Conservation (phyloP, 2,888 invertebrate species). For the Nasonovia ribisnigri region DNA sequence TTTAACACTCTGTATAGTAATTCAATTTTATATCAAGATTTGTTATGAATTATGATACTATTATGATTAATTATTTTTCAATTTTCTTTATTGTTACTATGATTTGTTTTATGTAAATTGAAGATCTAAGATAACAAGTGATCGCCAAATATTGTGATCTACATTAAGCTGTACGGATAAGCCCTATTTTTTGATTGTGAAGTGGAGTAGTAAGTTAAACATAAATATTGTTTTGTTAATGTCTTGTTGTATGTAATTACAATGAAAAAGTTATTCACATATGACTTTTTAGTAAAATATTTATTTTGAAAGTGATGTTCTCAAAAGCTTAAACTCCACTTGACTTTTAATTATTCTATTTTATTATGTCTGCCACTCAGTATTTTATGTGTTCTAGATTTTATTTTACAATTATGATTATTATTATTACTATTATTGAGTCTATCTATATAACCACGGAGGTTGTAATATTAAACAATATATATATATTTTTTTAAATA, state of each 20-base stretch:
- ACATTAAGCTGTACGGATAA: conserved; percentile 9
- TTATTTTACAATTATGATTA: conserved; percentile 19
- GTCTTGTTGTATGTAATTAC: not conserved
- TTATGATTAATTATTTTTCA: conserved; percentile 10
- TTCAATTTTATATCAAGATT: conserved; percentile 27
- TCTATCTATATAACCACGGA: conserved; percentile 36
- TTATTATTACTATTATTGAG: conserved; percentile 53
- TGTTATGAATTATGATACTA: conserved; percentile 20
- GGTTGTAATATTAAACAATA: conserved; percentile 48
- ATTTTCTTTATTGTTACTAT: conserved; percentile 13
- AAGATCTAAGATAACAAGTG: not conserved
- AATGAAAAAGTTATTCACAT: not conserved
- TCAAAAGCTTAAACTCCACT: conserved; percentile 26
- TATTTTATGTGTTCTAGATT: conserved; percentile 42
- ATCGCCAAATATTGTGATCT: not conserved
- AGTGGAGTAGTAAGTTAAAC: conserved; percentile 31
- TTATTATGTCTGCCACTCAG: conserved; percentile 45
- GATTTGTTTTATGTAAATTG: conserved; percentile 25
- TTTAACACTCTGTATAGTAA: conserved; percentile 42
- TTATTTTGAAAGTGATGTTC: not conserved
- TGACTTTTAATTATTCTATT: conserved; percentile 42
- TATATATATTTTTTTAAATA: conserved; percentile 61
- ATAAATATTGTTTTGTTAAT: not conserved
- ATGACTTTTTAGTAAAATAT: conserved; percentile 1
- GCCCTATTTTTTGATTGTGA: not conserved